Base-by-base conservation (phyloP, 2,113 vertebrate species). In the Peromyscus leucopus region DNA sequence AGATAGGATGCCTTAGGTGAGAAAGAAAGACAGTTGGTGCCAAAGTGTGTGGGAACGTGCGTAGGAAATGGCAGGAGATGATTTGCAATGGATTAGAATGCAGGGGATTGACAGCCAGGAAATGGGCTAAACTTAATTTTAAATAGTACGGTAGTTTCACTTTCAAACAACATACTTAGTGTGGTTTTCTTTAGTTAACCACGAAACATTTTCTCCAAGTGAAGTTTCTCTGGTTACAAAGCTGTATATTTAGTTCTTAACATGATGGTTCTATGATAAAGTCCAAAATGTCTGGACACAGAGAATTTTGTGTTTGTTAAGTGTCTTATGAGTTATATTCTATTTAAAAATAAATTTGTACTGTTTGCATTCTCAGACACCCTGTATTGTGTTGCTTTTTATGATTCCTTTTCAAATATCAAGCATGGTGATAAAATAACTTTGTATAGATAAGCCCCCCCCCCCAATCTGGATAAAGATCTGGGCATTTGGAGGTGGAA, bases 121-220 rank as follows among this genome's bases (percentile, higher is more conserved):
- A 83, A 86, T 24, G 13, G 65, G 48, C 17, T 90, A 67, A 39
- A 51, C 36, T 75, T 82, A 75, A 15, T 95, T 95, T 90, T 96
- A 96, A 95, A 51, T 6, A 74, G n/a, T n/a, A 46, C 89, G 13
- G 87, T 95, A 79, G 15, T 93, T 96, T 97, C 71, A 83, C 46
- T 95, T 97, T 96, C 28, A 96, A 17, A 85, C 51, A 71, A 39
- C 17, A 46, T 61, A 59, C 31, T 89, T 10, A 59, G 10, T 83
- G 57, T 93, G 42, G 42, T 94, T 97, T 93, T 94, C n/a, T 95
- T 96, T 94, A 55, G 55, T 55, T 55, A 95, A 91, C 31, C 12
- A 86, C 31, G 46, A 59, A 46, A 87, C 5, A 65, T 36, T 21
- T 90, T 91, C 87, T 92, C 28, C 69, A 94, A 15, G 69, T 92